phyloP scores from a whole-genome alignment of 2,797 vertebrate species.

The Nasua narica region DNA sequence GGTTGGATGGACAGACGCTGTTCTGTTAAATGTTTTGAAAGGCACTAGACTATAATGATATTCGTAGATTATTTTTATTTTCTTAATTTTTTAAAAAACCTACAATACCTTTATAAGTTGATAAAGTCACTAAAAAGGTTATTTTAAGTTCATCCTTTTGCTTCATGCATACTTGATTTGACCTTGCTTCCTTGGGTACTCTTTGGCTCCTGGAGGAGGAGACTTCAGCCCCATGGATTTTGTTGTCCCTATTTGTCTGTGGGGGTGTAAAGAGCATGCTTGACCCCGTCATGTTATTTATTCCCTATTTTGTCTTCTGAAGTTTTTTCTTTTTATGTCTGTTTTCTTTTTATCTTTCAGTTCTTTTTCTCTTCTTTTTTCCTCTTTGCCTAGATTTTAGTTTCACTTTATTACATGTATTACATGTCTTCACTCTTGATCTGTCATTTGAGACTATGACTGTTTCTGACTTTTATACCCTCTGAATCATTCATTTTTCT shows the following conservation, averaged over 20 bases:
- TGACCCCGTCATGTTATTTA: neutral
- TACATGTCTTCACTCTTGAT: neutral
- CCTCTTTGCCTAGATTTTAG: neutral
- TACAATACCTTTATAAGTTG: neutral
- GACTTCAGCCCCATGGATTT: neutral
- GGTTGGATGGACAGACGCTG: neutral
- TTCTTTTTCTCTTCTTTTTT: neutral
- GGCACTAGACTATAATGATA: neutral
- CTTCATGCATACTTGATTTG: neutral
- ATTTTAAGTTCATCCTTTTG: neutral
- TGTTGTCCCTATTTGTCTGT: neutral
- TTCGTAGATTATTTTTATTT: neutral
- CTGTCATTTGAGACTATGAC: neutral
- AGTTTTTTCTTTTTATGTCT: neutral
- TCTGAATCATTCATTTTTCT: conserved; percentile 29
- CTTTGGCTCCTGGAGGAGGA: neutral
- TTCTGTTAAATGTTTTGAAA: neutral
- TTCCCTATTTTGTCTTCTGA: neutral
- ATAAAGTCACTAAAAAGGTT: neutral
- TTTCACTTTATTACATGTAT: neutral
- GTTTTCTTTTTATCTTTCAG: neutral
- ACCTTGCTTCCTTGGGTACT: neutral
- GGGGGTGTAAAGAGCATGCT: neutral
- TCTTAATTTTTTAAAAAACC: neutral
- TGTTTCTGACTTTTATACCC: conserved; percentile 35